Evolutionary conservation across 1,140 invertebrate species (phyloP).

Genomic region (Leptonema lineaticorne): DNA sequence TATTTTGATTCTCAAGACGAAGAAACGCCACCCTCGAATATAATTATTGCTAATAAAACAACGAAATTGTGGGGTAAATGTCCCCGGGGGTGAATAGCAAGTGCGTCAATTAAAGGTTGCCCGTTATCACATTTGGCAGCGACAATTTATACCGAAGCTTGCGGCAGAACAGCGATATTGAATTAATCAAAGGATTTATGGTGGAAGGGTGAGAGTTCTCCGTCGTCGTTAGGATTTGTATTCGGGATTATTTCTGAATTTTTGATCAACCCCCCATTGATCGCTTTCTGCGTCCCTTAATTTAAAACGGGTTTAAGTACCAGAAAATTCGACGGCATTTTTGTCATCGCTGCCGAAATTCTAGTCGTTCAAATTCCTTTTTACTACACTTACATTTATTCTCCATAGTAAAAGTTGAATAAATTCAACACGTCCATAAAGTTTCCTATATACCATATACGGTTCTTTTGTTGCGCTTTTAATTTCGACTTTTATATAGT

Average conservation of each 20-base stretch:
- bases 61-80: slow-evolving; percentile 36
- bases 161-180: slow-evolving; percentile 29
- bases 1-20: slow-evolving; percentile 15
- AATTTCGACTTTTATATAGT: too few species aligned
- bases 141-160: slow-evolving; percentile 31
- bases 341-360: too few species aligned
- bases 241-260: slow-evolving; percentile 31
- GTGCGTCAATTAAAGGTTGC: slow-evolving; percentile 41
- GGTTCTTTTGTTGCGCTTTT: too few species aligned
- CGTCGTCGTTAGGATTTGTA: slow-evolving; percentile 25
- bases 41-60: slow-evolving; percentile 42
- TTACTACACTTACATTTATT: too few species aligned
- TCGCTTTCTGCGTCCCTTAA: not conserved
- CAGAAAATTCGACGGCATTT: too few species aligned
- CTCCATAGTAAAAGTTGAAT: too few species aligned
- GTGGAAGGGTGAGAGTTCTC: slow-evolving; percentile 9
- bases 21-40: slow-evolving; percentile 22
- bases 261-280: slow-evolving; percentile 22
- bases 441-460: too few species aligned
- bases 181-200: slow-evolving; percentile 41
- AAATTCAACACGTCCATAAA: too few species aligned
- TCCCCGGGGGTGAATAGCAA: slow-evolving; percentile 33
- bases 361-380: too few species aligned
- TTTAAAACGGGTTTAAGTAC: not conserved
- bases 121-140: slow-evolving; percentile 41